Conservation (phyloP, 2,797 vertebrate genomes). For the Clarias laeviceps region DNA sequence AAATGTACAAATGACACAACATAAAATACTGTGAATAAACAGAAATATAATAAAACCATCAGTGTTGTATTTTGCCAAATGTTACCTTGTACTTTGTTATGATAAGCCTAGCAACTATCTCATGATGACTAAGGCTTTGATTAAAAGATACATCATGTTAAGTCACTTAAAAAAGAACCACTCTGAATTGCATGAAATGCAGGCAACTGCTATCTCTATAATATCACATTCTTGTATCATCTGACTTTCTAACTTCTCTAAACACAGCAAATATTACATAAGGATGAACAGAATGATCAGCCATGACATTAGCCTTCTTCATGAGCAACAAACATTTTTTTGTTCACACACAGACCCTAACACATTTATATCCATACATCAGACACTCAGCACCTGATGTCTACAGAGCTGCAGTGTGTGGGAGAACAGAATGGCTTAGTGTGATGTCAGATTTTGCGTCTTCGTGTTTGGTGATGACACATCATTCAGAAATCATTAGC, state of each 20-base stretch:
- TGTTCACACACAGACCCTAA: slow-evolving; percentile 44
- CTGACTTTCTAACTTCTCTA: slow-evolving; percentile 60
- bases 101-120: not conserved
- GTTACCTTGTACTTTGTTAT: not conserved
- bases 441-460: slow-evolving; percentile 57
- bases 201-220: slow-evolving; percentile 47
- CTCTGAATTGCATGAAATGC: slow-evolving; percentile 63
- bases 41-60: not conserved
- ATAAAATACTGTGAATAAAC: not conserved
- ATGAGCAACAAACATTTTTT: slow-evolving; percentile 24
- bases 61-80: not conserved
- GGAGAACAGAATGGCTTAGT: slow-evolving; percentile 64
- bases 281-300: slow-evolving; percentile 47
- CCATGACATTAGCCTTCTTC: slow-evolving; percentile 61
- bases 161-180: slow-evolving; percentile 34
- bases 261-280: slow-evolving; percentile 54
- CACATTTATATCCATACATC: slow-evolving; percentile 31
- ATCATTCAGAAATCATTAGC: slow-evolving; percentile 56
- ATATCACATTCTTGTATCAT: slow-evolving; percentile 44
- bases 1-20: not conserved
- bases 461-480: slow-evolving; percentile 53
- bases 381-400: slow-evolving; percentile 56
- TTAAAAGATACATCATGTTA: not conserved
- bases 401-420: slow-evolving; percentile 54
- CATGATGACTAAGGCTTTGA: not conserved